Conservation (phyloP, 2,888 invertebrate species). For the Lacanobia wlatinum region DNA sequence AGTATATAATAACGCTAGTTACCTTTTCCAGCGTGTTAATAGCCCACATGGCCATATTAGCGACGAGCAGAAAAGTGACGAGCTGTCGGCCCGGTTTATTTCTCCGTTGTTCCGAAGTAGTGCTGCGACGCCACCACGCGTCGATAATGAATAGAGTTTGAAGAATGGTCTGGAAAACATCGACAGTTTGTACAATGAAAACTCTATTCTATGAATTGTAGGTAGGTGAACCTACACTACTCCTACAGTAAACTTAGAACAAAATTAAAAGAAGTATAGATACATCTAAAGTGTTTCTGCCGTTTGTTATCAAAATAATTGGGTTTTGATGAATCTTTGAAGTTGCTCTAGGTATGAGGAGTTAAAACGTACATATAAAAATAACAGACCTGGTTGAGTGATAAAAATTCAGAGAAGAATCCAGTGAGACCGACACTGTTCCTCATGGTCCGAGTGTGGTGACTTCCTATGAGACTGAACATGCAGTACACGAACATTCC, state of each 20-base stretch:
- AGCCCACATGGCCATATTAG: slow-evolving; percentile 96
- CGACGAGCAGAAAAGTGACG: slow-evolving; percentile 95
- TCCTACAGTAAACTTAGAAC: too few relatives aligned
- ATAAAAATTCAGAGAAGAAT: slow-evolving; percentile 93
- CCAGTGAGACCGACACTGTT: slow-evolving; percentile 91
- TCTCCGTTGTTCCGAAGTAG: slow-evolving; percentile 92
- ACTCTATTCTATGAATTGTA: not conserved
- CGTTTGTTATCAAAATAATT: too few relatives aligned
- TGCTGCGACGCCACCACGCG: slow-evolving; percentile 94
- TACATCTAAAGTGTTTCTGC: too few relatives aligned
- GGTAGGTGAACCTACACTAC: too few relatives aligned
- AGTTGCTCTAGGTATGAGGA: too few relatives aligned
- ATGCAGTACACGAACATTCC: slow-evolving; percentile 97
- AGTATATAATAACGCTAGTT: not conserved
- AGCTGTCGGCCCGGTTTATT: slow-evolving; percentile 96
- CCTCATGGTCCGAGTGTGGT: slow-evolving; percentile 90
- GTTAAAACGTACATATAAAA: too few relatives aligned
- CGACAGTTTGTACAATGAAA: slow-evolving; percentile 1
- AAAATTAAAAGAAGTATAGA: too few relatives aligned
- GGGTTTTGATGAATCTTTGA: too few relatives aligned
- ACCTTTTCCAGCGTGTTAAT: slow-evolving; percentile 95
- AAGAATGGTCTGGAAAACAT: slow-evolving; percentile 91
- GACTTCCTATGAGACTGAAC: slow-evolving; percentile 96
- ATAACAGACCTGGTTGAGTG: slow-evolving; percentile 92
- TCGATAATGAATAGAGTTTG: slow-evolving; percentile 95